Evolutionary conservation across 2,888 invertebrate genomes (phyloP), one percentile per base, ranked within the genome.

Genomic region (Eilema sororculum): DNA sequence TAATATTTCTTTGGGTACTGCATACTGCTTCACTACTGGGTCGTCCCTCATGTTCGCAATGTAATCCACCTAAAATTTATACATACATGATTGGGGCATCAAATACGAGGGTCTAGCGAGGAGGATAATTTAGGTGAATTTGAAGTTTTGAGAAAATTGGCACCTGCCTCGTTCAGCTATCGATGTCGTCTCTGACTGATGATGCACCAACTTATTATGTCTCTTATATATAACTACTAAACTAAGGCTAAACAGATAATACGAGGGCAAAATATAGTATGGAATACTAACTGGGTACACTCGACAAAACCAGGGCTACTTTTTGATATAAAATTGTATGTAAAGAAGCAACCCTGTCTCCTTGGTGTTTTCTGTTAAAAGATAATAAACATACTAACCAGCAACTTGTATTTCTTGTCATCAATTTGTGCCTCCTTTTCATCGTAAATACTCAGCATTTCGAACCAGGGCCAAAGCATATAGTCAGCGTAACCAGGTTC

Each of bases 401-500:
- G 75, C 56, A 86, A 28, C 22, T 94, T 93, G 76, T 30, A 60
- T 60, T 60, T 60, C 8, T 28, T 60, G n/a, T 90, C 89, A 64
- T 96, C 96, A 77, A 97, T 92, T 71, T 90, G 85, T 72, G 94
- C 91, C 58, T 92, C 91, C 12, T 95, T 95, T 24, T 96, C 93
- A 0, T 96, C 86, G 72, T 93, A 87, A 0, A 65, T 37, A 3
- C 96, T 94, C 0, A 97, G 85, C 80, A 97, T 94, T 89, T 98
- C 98, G 80, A 97, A 97, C 97, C 98, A 98, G 0, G 98, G 98
- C 98, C 98, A 98, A 79, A 98, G 97, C 97, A 98, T 98, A 81
- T 97, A 97, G 87, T 98, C 98, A 22, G 97, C 92, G 96, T 96
- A 97, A 13, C 98, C 98, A 0, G 98, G 98, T 72, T 96, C 96